Percentiles rank a stretch among this genome's conserved stretches.
phyloP scores from a whole-genome alignment of 2,888 invertebrate genomes.

The Eremobia ochroleuca region DNA sequence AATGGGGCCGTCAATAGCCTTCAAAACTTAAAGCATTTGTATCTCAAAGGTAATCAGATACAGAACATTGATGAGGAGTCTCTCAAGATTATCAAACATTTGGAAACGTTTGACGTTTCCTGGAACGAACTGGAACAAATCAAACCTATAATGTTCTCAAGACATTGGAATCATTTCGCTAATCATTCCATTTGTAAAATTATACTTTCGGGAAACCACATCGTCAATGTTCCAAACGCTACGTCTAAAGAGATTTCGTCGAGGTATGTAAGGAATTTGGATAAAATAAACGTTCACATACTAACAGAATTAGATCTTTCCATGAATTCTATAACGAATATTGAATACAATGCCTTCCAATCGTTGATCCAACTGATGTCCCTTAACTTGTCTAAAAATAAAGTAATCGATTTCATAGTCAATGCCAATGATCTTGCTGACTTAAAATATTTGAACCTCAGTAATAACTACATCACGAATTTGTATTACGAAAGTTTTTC shows the following conservation, averaged over 20 bases:
- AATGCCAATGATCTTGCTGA: slow-evolving; percentile 77
- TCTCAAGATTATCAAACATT: slow-evolving; percentile 81
- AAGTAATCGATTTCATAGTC: slow-evolving; percentile 77
- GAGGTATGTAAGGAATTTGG: slow-evolving; percentile 70
- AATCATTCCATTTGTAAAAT: slow-evolving; percentile 81
- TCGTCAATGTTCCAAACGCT: slow-evolving; percentile 78
- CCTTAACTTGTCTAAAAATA: slow-evolving; percentile 83
- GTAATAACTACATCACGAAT: slow-evolving; percentile 77
- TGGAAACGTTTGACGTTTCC: slow-evolving; percentile 86
- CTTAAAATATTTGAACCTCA: slow-evolving; percentile 82
- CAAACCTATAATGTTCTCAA: slow-evolving; percentile 78
- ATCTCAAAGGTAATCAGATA: slow-evolving; percentile 80
- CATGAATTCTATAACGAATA: slow-evolving; percentile 78
- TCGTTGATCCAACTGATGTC: slow-evolving; percentile 76
- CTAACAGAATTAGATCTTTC: slow-evolving; percentile 84
- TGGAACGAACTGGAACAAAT: slow-evolving; percentile 79
- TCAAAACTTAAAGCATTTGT: slow-evolving; percentile 80
- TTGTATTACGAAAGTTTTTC: slow-evolving; percentile 80
- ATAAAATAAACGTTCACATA: slow-evolving; percentile 70
- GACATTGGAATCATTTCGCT: slow-evolving; percentile 84
- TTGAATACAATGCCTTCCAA: slow-evolving; percentile 84
- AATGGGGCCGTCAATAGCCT: slow-evolving; percentile 85
- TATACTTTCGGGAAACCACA: slow-evolving; percentile 80
- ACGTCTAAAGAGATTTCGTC: slow-evolving; percentile 72
- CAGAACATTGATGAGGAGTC: slow-evolving; percentile 80